Base-by-base conservation (phyloP, 2,113 vertebrate genomes). In the Amphiprion percula region DNA sequence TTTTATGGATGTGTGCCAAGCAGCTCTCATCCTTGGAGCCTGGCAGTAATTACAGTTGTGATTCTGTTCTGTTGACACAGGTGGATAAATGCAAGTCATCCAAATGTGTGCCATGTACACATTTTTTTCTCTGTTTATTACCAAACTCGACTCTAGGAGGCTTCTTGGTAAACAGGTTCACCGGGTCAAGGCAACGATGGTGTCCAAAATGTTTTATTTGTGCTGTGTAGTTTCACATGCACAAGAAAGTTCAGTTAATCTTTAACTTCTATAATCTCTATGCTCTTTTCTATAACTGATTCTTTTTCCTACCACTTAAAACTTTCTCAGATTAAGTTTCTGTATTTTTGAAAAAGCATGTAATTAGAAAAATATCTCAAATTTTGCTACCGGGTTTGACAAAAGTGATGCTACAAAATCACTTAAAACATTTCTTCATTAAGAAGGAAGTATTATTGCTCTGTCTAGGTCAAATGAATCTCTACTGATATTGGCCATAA, bases 21-120 rank as follows among this genome's bases (percentile, higher is more conserved):
- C 24, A 67, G 53, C 46, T 19, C 82, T 74, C 69, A 64, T 79
- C 28, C 39, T 55, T 5, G 58, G 59, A 72, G 26, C 58, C 59
- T 68, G 72, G 33, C 33, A 37, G 33, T 86, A 91, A 90, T 92
- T 88, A 91, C 0, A 72, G 66, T 55, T 53, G 52, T 68, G 65
- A 74, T 80, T 68, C 80, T 77, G 47, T 16, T 83, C 77, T 93
- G 89, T 86, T 91, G 83, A 91, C 87, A 79, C 19, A 85, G 74
- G 44, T 68, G 24, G 12, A 77, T 70, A 82, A 87, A 80, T 79
- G 86, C 83, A 90, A 89, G 88, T 87, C 87, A 88, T 90, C 79
- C 75, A 33, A 39, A 79, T 61, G 39, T 72, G 23, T 58, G 46
- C 30, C 69, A 23, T 66, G 66, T 68, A 73, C 46, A 68, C 44